Base-by-base conservation (phyloP, 2,113 vertebrate species). In the Pteruthius melanotis region DNA sequence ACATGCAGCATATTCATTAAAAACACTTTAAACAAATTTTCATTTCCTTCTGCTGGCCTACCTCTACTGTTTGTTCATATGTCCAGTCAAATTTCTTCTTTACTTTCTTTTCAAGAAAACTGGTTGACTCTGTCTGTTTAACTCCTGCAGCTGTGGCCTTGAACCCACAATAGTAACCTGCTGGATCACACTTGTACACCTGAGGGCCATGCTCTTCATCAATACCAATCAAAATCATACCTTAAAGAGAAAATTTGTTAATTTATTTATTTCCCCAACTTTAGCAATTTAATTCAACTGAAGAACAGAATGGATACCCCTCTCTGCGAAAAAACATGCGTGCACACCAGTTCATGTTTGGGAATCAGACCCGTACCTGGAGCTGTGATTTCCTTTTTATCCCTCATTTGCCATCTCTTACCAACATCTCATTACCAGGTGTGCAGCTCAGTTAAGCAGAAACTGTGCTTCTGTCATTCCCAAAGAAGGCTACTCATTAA, bases 81-180 rank as follows among this genome's bases (percentile, higher is more conserved):
- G 98, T 99, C 99, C 99, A 99, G 74, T 99, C 99, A 95, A 99
- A 98, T 98, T 99, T 99, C 99, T 99, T 99, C 98, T 99, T 99
- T 88, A 99, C 98, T 98, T 99, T 99, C 98, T 99, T 99, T 98
- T 99, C 99, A 96, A 99, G 98, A 97, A 99, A 99, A 97, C 99
- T 99, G 97, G 99, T 99, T 76, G 99, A 99, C 95, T 99, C 99
- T 20, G 99, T 99, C 94, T 99, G 99, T 97, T 99, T 99, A 77
- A 99, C 99, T 50, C 99, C 99, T 9, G 99, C 99, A 35, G 99
- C 99, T 4, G 99, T 99, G 96, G 99, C 99, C 98, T 99, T 99
- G 96, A 99, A 99, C 61, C 99, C 99, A 86, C 99, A 99, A 89
- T 99, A 99, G 96, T 99, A 99, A 40, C 99, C 99, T 17, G 99